Evolutionary conservation across 1,140 invertebrate genomes (phyloP), one percentile per base, ranked within the genome.

Genomic region (Musca vetustissima): DNA sequence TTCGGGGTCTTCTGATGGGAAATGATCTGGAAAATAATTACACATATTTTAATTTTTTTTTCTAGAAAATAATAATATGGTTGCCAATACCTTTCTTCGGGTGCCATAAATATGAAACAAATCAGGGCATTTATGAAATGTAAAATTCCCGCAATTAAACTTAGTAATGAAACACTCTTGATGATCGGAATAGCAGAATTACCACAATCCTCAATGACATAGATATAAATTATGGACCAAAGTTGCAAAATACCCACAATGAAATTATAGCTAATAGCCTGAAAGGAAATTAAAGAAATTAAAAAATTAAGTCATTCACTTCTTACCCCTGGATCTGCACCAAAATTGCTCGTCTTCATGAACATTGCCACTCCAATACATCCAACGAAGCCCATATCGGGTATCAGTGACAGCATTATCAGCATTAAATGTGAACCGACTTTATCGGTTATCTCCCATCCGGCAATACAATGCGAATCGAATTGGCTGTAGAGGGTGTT

Each of bases 271-370:
- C 19, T 21, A 36, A 61, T 61, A 21, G 57, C 15, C 57, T 61
- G 28, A 4, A 61, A 59, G 25, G 11, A n/a, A 36, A 36, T 1
- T n/a, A n/a, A 59, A 59, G 4, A 1, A 24, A 53, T 7, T 13
- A 15, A 17, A 9, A n/a, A n/a, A n/a, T 19, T 1, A 7, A 21
- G n/a, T n/a, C n/a, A n/a, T n/a, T n/a, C n/a, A 19, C 17, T 2
- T 36, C 57, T 61, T 61, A 61, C 57, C 19, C 57, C 17, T 15
- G 28, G 57, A 61, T 61, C 57, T 1, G 57, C n/a, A 36, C 57
- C 57, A 21, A 61, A 36, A 61, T 36, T 61, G 4, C 28, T 11
- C 1, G 28, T 19, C 15, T 61, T 43, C 19, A 61, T 36, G 8
- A 21, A 4, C 17, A 61, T 61, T 19, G 28, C 57, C 2, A 21